phyloP scores from a whole-genome alignment of 2,888 invertebrate species.

The Amphimallon solstitiale region DNA sequence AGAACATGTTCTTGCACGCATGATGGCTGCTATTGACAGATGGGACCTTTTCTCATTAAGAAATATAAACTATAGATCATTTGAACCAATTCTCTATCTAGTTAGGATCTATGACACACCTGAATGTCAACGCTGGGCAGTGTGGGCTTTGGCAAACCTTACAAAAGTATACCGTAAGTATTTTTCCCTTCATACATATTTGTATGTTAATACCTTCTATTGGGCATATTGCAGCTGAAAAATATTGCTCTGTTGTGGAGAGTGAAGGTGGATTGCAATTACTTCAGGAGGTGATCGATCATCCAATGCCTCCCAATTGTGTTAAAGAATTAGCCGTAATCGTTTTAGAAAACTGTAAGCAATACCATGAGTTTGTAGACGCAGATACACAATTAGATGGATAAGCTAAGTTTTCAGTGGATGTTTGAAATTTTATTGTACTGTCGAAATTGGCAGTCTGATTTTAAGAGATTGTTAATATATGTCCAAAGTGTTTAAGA shows the following conservation, averaged over 20 bases:
- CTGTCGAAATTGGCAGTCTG: neutral
- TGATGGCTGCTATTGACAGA: constrained; percentile 84
- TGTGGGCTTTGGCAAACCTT: constrained; percentile 96
- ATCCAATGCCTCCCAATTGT: constrained; percentile 71
- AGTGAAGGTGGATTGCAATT: constrained; percentile 85
- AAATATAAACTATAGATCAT: constrained; percentile 96
- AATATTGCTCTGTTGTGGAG: constrained; percentile 90
- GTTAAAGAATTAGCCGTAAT: constrained; percentile 76
- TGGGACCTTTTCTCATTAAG: constrained; percentile 90
- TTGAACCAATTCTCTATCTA: constrained; percentile 91
- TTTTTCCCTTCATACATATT: neutral
- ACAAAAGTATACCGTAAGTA: constrained; percentile 91
- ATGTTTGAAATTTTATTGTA: neutral
- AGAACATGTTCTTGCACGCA: constrained; percentile 75
- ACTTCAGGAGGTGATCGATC: constrained; percentile 72
- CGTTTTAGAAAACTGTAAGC: constrained; percentile 74
- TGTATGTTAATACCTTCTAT: neutral
- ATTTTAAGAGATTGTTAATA: constrained; percentile 21
- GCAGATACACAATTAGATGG: constrained; percentile 39
- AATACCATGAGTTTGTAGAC: constrained; percentile 44
- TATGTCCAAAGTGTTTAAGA: constrained; percentile 31
- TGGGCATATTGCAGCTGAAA: constrained; percentile 74
- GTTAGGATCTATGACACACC: constrained; percentile 86
- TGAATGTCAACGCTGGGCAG: constrained; percentile 95
- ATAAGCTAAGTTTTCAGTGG: constrained; percentile 7